phyloP scores from a whole-genome alignment of 1,140 invertebrate genomes.

The Cherax destructor region DNA sequence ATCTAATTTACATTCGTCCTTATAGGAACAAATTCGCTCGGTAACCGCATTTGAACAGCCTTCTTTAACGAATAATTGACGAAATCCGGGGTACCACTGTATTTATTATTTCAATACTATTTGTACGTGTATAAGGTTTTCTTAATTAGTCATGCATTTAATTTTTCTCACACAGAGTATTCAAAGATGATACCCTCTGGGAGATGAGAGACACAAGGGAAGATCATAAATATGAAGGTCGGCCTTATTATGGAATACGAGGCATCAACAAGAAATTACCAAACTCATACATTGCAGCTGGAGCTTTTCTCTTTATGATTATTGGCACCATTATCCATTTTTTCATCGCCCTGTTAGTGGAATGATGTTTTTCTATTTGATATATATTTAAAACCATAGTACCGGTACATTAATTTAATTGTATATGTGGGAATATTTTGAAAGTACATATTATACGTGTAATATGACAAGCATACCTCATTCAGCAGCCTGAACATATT shows the following conservation, averaged over 20 bases:
- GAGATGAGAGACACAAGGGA: conserved; percentile 38
- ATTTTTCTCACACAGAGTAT: not conserved
- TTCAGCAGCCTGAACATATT: no score
- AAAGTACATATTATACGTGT: not conserved
- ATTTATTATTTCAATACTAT: no score
- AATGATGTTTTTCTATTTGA: no score
- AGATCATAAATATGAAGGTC: conserved; percentile 10
- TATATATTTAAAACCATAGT: not conserved
- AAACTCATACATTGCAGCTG: conserved; percentile 44
- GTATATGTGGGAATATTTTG: not conserved
- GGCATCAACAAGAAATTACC: conserved; percentile 24
- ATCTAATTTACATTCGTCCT: no score
- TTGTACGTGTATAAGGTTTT: no score
- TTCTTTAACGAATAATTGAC: no score
- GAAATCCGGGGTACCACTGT: no score
- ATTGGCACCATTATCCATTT: conserved; percentile 33
- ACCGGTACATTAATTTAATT: not conserved
- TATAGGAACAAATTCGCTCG: no score
- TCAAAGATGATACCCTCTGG: conserved; percentile 41
- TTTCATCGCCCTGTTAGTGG: conserved; percentile 33
- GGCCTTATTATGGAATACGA: conserved; percentile 36
- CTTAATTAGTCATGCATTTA: not conserved
- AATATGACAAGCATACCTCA: not conserved
- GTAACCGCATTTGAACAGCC: no score
- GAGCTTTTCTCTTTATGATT: conserved; percentile 26